A percentile compares a stretch with the other conserved stretches of the same genome.
Conservation (phyloP, 2,797 vertebrate species). For the Geotrypetes seraphini region DNA sequence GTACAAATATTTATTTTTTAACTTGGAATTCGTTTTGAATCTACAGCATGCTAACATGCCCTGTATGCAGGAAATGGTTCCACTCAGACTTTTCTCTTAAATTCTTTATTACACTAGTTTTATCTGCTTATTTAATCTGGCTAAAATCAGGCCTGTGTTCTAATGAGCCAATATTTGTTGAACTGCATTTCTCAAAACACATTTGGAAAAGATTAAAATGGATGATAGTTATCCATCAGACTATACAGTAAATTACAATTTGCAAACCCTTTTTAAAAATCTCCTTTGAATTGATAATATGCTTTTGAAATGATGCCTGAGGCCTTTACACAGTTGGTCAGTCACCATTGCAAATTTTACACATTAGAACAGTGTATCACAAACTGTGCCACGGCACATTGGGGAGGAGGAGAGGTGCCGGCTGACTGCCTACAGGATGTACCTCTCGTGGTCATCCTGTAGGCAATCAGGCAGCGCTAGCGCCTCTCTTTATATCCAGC, state of each 20-base stretch:
- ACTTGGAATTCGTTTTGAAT: not conserved
- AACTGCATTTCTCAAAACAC: not conserved
- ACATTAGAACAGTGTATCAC: constrained; percentile 24
- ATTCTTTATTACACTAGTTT: not conserved
- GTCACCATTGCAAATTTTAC: constrained; percentile 5
- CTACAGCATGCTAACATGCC: not conserved
- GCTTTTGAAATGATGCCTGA: too few species aligned
- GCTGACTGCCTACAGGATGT: too few species aligned
- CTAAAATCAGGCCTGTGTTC: not conserved
- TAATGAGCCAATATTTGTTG: not conserved
- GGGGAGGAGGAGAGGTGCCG: too few species aligned
- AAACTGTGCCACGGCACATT: too few species aligned
- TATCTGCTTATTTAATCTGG: not conserved
- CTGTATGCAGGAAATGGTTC: not conserved
- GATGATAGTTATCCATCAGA: constrained; percentile 1
- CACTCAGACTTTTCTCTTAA: not conserved
- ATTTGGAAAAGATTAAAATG: constrained; percentile 9
- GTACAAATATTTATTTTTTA: not conserved
- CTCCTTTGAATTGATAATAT: too few species aligned
- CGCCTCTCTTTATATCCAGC: too few species aligned
- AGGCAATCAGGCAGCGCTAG: too few species aligned
- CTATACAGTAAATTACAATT: too few species aligned
- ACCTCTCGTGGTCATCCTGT: too few species aligned
- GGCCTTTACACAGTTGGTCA: too few species aligned
- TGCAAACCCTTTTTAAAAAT: too few species aligned